Evolutionary conservation across 2,888 invertebrate species (phyloP).

Genomic region (Chorisops tibialis): DNA sequence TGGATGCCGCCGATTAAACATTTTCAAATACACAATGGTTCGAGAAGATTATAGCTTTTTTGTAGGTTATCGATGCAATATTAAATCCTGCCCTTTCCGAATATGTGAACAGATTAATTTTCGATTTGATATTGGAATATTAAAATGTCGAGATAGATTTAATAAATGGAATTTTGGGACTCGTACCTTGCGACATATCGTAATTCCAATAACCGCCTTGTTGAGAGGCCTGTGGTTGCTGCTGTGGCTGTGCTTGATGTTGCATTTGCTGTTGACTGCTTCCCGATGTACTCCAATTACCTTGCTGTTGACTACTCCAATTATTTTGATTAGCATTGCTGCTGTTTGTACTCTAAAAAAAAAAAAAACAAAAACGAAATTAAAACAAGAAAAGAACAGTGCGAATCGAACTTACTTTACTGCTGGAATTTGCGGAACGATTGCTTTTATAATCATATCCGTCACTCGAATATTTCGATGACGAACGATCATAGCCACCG

Average conservation of each 20-base stretch:
- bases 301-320: slow-evolving; percentile 49
- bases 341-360: slow-evolving; percentile 33
- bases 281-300: slow-evolving; percentile 35
- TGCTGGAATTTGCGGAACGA: slow-evolving; percentile 26
- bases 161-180: neutral
- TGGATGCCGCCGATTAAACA: too few species aligned
- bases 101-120: too few species aligned
- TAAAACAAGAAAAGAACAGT: slow-evolving; percentile 9
- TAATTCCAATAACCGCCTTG: slow-evolving; percentile 19
- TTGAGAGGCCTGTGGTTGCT: neutral
- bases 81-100: too few species aligned
- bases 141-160: too few species aligned
- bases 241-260: neutral
- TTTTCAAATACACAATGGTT: too few species aligned
- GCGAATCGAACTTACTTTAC: slow-evolving; percentile 33
- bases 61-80: too few species aligned
- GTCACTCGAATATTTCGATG: slow-evolving; percentile 43
- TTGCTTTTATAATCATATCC: slow-evolving; percentile 39
- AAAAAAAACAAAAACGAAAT: slow-evolving; percentile 9
- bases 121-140: too few species aligned
- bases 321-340: slow-evolving; percentile 31
- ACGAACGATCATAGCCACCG: slow-evolving; percentile 52
- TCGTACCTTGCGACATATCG: slow-evolving; percentile 18
- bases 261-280: neutral
- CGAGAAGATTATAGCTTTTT: too few species aligned